Base-by-base conservation (phyloP, 2,797 vertebrate species). In the Enteromius anoplus region DNA sequence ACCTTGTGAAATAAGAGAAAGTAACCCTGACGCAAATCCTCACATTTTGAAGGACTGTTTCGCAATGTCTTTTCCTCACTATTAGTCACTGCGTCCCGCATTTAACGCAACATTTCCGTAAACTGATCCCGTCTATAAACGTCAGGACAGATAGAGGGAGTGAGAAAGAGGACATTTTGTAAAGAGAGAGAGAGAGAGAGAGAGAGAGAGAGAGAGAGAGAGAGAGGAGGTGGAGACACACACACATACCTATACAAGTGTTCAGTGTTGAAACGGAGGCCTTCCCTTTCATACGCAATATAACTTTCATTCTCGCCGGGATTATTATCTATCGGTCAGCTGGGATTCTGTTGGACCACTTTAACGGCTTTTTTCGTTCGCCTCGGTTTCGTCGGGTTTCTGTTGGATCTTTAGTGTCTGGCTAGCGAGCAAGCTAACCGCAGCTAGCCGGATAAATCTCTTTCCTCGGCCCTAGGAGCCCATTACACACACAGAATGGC, bases 401-500 rank as follows among this genome's bases (percentile, higher is more conserved):
- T 80, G 34, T 64, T 60, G 70, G 65, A 70, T 85, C 81, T 78
- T 89, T 90, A 84, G 82, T 87, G 89, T 55, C 86, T 90, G 91
- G 90, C 91, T 90, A 88, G 91, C 91, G 78, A 85, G 85, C 83
- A 49, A n/a, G 78, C 78, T 77, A 83, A 71, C 66, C 75, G 75
- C 82, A 71, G 82, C 84, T 73, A 82, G 85, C 87, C 75, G 84
- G 84, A 77, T 75, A 77, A 70, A 66, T 37, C 69, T 73, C 81
- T 29, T 84, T 88, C 83, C 82, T 90, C 90, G 86, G 86, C 89
- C 83, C 78, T 83, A 83, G 80, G 87, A 84, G 85, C 79, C 87
- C 88, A 86, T 66, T 82, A 84, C 82, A 86, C 82, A 83, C 85
- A 90, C 83, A 89, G 85, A 82, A 95, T 95, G 94, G 94, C 94